These are phyloP conservation scores for Paracyprichromis sp. DNA, from an alignment of 2,113 vertebrate species.

Conservation along the genomic window DNA sequence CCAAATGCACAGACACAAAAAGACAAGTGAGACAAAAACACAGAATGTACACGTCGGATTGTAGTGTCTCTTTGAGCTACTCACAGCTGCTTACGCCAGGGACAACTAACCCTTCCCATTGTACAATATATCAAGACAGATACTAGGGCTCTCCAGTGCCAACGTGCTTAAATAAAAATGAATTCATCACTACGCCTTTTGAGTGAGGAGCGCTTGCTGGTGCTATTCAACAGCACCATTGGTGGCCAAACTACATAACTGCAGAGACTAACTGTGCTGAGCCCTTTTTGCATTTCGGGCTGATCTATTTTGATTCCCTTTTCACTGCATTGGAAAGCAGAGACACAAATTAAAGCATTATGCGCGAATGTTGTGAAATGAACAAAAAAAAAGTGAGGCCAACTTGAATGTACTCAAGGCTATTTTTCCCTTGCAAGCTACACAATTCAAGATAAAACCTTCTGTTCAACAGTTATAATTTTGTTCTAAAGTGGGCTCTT, in stretches of 20 bases:
- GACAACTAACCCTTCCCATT: slow-evolving; percentile 38
- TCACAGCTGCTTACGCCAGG: slow-evolving; percentile 37
- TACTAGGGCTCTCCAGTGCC: slow-evolving; percentile 19
- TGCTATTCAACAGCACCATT: slow-evolving; percentile 35
- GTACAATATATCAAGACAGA: slow-evolving; percentile 29
- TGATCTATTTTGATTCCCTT: slow-evolving; percentile 12
- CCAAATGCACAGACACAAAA: slow-evolving; percentile 58
- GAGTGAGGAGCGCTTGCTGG: slow-evolving; percentile 6
- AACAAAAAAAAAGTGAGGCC: slow-evolving; percentile 8
- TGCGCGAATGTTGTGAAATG: slow-evolving; percentile 11
- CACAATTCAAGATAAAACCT: slow-evolving; percentile 7
- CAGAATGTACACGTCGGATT: slow-evolving; percentile 38
- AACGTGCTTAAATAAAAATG: not conserved
- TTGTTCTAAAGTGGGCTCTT: slow-evolving; percentile 29
- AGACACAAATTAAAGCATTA: slow-evolving; percentile 44
- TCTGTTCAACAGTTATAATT: not conserved
- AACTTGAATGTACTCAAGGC: not conserved
- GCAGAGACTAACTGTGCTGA: not conserved
- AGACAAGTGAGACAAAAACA: slow-evolving; percentile 59
- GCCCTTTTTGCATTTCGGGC: not conserved
- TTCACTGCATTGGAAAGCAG: not conserved
- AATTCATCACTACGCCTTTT: not conserved
- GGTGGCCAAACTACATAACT: slow-evolving; percentile 16
- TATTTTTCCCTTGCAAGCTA: slow-evolving; percentile 20
- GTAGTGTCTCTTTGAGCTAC: slow-evolving; percentile 50